Evolutionary conservation across 1,140 invertebrate species (phyloP).

Genomic region (Marisa cornuarietis): DNA sequence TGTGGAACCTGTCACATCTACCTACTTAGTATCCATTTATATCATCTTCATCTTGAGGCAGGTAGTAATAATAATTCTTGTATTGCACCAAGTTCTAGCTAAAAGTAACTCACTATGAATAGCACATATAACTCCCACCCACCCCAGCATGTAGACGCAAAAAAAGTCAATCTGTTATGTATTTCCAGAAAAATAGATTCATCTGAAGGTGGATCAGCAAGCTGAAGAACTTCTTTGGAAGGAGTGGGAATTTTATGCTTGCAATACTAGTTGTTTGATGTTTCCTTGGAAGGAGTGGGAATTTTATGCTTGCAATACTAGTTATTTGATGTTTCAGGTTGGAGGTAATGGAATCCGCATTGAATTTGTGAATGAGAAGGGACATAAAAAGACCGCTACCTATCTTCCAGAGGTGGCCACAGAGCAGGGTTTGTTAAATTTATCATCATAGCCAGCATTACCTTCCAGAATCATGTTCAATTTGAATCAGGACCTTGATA

Average conservation of each 20-base stretch:
- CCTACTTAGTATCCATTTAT: too few species aligned
- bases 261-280: not conserved
- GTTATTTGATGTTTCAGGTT: conserved; percentile 66
- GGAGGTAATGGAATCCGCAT: conserved; percentile 98
- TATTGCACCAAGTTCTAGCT: too few species aligned
- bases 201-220: too few species aligned
- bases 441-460: not conserved
- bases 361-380: conserved; percentile 95
- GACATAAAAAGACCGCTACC: conserved; percentile 93
- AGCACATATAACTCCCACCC: too few species aligned
- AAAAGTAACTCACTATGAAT: too few species aligned
- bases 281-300: not conserved
- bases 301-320: not conserved
- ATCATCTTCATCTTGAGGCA: too few species aligned
- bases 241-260: not conserved
- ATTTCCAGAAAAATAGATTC: too few species aligned
- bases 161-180: too few species aligned
- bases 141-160: too few species aligned
- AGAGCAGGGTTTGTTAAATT: conserved; percentile 84
- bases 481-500: not conserved
- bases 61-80: too few species aligned
- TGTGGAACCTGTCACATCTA: too few species aligned
- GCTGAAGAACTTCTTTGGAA: too few species aligned
- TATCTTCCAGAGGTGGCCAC: conserved; percentile 97
- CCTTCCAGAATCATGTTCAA: not conserved